A percentile compares a stretch with the other conserved stretches of the same genome.
Evolutionary conservation across 2,888 invertebrate genomes (phyloP).

Genomic region (Idaea biselata): DNA sequence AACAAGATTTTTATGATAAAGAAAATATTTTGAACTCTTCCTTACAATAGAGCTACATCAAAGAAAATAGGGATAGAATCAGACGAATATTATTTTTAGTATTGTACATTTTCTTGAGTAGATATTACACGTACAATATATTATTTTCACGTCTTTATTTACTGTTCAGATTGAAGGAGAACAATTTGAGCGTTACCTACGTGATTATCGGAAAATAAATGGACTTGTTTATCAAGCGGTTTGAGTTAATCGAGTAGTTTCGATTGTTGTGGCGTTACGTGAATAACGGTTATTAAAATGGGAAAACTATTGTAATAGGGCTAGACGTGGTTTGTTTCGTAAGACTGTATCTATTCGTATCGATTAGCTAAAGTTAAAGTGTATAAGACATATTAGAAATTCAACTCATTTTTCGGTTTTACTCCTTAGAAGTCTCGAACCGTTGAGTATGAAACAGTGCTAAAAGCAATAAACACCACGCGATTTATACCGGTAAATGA

Average conservation of each 20-base stretch:
- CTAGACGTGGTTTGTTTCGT: not conserved
- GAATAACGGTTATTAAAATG: not conserved
- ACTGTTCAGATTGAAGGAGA: conserved; percentile 13
- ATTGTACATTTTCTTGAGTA: conserved; percentile 31
- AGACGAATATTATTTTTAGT: conserved; percentile 29
- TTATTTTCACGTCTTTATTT: conserved; percentile 29
- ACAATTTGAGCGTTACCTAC: conserved; percentile 5
- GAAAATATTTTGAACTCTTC: conserved; percentile 32
- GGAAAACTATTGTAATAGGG: not conserved
- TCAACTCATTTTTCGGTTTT: too few species aligned
- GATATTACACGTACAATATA: conserved; percentile 34
- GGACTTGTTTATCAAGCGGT: not conserved
- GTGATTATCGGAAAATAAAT: conserved; percentile 2
- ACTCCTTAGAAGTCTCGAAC: too few species aligned
- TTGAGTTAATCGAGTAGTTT: not conserved
- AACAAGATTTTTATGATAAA: conserved; percentile 19
- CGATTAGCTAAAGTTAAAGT: not conserved
- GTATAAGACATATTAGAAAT: too few species aligned
- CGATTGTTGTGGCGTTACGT: not conserved
- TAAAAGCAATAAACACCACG: too few species aligned
- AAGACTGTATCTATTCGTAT: not conserved
- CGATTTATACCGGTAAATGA: too few species aligned
- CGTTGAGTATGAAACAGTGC: too few species aligned
- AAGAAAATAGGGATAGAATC: conserved; percentile 34
- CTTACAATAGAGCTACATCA: conserved; percentile 40